Base-by-base conservation (phyloP, 37 sponge, comb jelly and placozoan species). In the Geodia barretti region DNA sequence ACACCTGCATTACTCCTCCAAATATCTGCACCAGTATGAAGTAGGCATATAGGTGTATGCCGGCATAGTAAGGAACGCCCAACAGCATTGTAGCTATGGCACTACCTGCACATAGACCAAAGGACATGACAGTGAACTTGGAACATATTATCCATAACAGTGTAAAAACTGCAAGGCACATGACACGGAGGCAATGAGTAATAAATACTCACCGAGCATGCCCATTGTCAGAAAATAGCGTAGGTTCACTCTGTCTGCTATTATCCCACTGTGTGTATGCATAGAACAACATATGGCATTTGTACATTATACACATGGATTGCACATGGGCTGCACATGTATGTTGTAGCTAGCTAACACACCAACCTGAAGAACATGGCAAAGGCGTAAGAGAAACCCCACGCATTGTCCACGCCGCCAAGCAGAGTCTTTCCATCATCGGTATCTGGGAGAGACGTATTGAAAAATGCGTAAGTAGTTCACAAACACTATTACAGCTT, bases 11-110 rank as follows among this genome's bases (percentile, higher is more conserved):
- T 0, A 86, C 64, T 59, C 94, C 94, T 23, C 87, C 91, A 70
- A 87, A 62, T n/a, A 95, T 63, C 86, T 95, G 96, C 8, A 95
- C 75, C 4, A 93, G 62, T 28, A 97, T 80, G 69, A 95, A 97
- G 73, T 93, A 97, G 35, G 62, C 72, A n/a, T 91, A 62, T 31
- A 41, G 25, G 79, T 97, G 96, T 24, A 97, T 90, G n/a, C 88
- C 74, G 28, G 72, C 68, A 68, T 84, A 97, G 69, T 90, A 89
- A 26, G 90, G 89, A 68, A 93, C 60, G 41, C 98, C 98, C 40
- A 97, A 39, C 33, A 92, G 69, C 60, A 54, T 32, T 25, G 68
- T 68, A 47, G 20, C 29, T 11, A 87, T 38, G 19, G 67, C 84
- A 87, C 79, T 86, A 4, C 94, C 94, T 92, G 76, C n/a, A n/a